A percentile compares a stretch with the other conserved stretches of the same genome.
Evolutionary conservation across 2,797 vertebrate species (phyloP).

Genomic region (Orestias chungarensis): DNA sequence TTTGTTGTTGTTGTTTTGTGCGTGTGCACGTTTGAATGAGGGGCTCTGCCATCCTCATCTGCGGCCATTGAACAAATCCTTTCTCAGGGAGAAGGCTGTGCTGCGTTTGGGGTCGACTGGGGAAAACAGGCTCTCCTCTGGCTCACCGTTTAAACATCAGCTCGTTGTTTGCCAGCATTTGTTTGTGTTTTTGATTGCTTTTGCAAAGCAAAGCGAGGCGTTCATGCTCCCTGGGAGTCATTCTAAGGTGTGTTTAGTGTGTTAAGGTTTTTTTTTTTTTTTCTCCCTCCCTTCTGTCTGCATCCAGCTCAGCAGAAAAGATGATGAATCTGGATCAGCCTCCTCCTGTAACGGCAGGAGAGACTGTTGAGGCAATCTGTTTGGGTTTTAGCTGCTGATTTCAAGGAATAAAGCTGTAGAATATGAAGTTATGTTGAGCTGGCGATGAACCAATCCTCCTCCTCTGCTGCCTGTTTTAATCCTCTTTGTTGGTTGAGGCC

Average conservation of each 20-base stretch:
- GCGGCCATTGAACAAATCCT: slow-evolving; percentile 64
- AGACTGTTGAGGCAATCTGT: slow-evolving; percentile 36
- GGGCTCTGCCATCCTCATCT: slow-evolving; percentile 24
- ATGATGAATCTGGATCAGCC: slow-evolving; percentile 45
- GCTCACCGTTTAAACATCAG: slow-evolving; percentile 16
- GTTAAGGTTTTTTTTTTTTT: too few species aligned
- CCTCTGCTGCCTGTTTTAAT: slow-evolving; percentile 35
- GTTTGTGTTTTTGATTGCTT: background rate
- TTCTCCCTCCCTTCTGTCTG: slow-evolving; percentile 8
- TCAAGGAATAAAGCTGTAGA: background rate
- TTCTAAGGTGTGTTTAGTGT: slow-evolving; percentile 1
- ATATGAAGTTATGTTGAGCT: background rate
- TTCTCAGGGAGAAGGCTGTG: slow-evolving; percentile 58
- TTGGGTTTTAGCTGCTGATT: background rate
- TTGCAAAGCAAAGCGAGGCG: background rate
- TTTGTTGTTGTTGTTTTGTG: slow-evolving; percentile 1
- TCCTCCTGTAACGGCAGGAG: slow-evolving; percentile 60
- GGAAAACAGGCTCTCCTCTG: slow-evolving; percentile 41
- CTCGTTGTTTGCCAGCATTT: slow-evolving; percentile 16
- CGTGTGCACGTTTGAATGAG: slow-evolving; percentile 15
- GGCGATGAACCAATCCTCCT: background rate
- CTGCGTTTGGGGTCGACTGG: slow-evolving; percentile 51
- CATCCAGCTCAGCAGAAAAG: slow-evolving; percentile 25
- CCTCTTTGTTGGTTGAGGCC: slow-evolving; percentile 62
- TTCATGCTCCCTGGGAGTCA: background rate